These are phyloP conservation scores for Platycheirus albimanus DNA, from an alignment of 2,888 invertebrate species.

Conservation along the genomic window DNA sequence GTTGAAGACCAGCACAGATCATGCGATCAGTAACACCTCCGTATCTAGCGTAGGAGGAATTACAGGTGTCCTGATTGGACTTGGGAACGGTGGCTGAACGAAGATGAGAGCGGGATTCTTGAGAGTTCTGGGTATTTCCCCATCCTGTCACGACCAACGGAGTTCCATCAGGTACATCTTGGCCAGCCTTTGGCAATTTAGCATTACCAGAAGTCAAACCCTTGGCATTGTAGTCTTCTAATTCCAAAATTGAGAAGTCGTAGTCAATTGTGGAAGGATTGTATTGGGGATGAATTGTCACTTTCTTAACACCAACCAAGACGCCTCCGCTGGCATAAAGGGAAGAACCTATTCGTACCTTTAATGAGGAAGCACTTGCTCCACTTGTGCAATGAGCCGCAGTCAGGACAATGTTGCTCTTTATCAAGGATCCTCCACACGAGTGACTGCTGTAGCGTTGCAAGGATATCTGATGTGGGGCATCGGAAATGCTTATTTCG, in stretches of 20 bases:
- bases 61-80: slow-evolving; percentile 77
- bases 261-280: slow-evolving; percentile 80
- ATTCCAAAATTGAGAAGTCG: slow-evolving; percentile 82
- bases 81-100: slow-evolving; percentile 78
- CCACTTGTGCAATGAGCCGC: slow-evolving; percentile 82
- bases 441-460: slow-evolving; percentile 79
- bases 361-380: slow-evolving; percentile 57
- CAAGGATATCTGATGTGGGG: slow-evolving; percentile 83
- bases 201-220: slow-evolving; percentile 76
- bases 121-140: slow-evolving; percentile 78
- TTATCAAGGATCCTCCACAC: slow-evolving; percentile 83
- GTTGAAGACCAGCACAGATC: slow-evolving; percentile 79
- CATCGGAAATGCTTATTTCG: slow-evolving; percentile 79
- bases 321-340: slow-evolving; percentile 79
- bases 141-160: slow-evolving; percentile 79
- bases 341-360: slow-evolving; percentile 82
- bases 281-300: slow-evolving; percentile 80
- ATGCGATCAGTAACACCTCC: slow-evolving; percentile 79
- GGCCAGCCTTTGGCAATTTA: slow-evolving; percentile 76
- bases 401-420: slow-evolving; percentile 80
- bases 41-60: slow-evolving; percentile 75
- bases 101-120: slow-evolving; percentile 75
- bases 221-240: slow-evolving; percentile 75
- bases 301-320: slow-evolving; percentile 77
- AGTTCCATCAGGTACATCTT: slow-evolving; percentile 77